Base-by-base conservation (phyloP, 2,113 vertebrate species). In the Semnornis frantzii region DNA sequence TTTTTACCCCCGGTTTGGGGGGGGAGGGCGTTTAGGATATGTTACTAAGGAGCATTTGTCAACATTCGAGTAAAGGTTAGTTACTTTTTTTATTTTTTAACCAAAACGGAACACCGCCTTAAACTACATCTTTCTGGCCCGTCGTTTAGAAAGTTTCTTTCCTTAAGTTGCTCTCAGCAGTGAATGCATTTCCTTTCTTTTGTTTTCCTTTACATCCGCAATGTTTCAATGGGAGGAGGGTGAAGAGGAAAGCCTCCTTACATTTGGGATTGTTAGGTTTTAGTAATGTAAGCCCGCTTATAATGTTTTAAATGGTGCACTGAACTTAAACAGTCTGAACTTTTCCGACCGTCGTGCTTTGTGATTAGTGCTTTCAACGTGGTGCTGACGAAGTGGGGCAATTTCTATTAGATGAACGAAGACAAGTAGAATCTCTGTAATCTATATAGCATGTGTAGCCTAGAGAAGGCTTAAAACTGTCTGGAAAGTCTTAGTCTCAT, bases 111-210 rank as follows among this genome's bases (percentile, higher is more conserved):
- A 74, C 73, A 55, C 78, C 76, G 94, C 93, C 94, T 94, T 93
- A 73, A 91, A 86, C 91, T 94, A 78, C 94, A 87, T 89, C 70
- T 37, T 83, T 96, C 86, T 90, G 18, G 89, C 94, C 95, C 96
- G 96, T 98, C 98, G 97, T 98, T 97, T 65, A 85, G 83, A 94
- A 93, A 93, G 60, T 57, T 76, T 55, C 88, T 90, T 84, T 71
- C 92, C 97, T 96, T 68, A 57, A 97, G 95, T 97, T 87, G 90
- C 60, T 78, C 65, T 71, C 75, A 30, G 92, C 90, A 23, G 79
- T 97, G 95, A 95, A 93, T 96, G 94, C 85, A 89, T 91, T 98
- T 98, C 98, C 97, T 98, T 94, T 95, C 93, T 96, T 97, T 97
- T 98, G 97, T 98, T 97, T 97, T 96, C 91, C 85, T 69, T 96